Base-by-base conservation (phyloP, 2,113 vertebrate species). In the Mustela nigripes region DNA sequence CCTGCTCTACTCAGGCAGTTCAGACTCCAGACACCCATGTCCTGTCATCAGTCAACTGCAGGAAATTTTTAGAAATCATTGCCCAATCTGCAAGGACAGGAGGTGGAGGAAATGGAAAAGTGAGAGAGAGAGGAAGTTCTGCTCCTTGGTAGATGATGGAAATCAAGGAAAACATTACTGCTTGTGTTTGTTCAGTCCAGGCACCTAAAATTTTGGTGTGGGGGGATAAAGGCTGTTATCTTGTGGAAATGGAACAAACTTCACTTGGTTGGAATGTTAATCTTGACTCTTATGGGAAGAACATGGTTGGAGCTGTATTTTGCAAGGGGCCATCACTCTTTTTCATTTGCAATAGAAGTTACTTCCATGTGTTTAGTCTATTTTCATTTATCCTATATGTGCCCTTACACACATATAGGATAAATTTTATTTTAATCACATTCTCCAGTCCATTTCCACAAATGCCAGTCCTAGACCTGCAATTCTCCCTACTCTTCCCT, bases 11-110 rank as follows among this genome's bases (percentile, higher is more conserved):
- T 94, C 97, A 93, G 95, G 84, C 96, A 92, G 67, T 81, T 97
- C 96, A 98, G 91, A 97, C 96, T 98, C 97, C 97, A 99, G 98
- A 98, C 98, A 98, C 92, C 96, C 96, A 98, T 98, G 98, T 99
- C 98, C 98, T 98, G 98, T 98, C 98, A 98, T 99, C 98, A 99
- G 98, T 99, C 98, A 99, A 98, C 97, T 98, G 97, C 98, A 99
- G 99, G 99, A 99, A 99, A 98, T 98, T 98, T 98, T 98, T 97
- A 96, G 87, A 98, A 98, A 98, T 97, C 98, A 98, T 97, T 98
- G 97, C 98, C 98, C 98, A 99, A 98, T 98, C 98, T 98, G 98
- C 94, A 98, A 98, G 98, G 98, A 98, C 98, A 98, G 98, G 98
- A 99, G 98, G 98, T 97, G 89, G 95, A 98, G 99, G 99, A 99